A percentile compares a stretch with the other conserved stretches of the same genome.
These are phyloP conservation scores for Stenichneumon culpator DNA, from an alignment of 2,888 invertebrate species.

Conservation along the genomic window DNA sequence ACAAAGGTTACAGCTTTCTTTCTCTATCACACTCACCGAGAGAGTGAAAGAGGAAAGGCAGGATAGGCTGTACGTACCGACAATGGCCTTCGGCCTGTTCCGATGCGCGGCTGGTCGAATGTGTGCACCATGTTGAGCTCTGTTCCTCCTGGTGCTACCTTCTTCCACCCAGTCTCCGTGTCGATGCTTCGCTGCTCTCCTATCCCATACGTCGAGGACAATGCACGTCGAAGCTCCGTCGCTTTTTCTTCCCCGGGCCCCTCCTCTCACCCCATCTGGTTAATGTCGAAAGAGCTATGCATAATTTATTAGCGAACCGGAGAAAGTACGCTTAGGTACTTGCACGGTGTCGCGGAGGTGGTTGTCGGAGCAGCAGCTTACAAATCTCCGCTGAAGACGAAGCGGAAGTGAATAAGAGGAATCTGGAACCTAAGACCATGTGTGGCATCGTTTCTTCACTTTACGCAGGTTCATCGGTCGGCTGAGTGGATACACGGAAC, in stretches of 20 bases:
- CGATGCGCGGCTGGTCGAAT: constrained; percentile 13
- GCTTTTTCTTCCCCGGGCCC: constrained; percentile 21
- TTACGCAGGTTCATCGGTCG: background rate
- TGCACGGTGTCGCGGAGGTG: constrained; percentile 15
- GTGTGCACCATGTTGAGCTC: constrained; percentile 44
- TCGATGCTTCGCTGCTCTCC: constrained; percentile 17
- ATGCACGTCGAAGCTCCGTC: constrained; percentile 46
- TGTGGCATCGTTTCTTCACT: background rate
- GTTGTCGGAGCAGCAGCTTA: background rate
- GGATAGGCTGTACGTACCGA: constrained; percentile 65
- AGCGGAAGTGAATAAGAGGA: background rate
- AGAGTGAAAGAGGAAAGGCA: constrained; percentile 37
- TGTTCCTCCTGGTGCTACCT: constrained; percentile 41
- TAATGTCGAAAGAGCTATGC: constrained; percentile 79
- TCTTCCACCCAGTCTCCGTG: constrained; percentile 32
- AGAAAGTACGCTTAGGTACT: constrained; percentile 13
- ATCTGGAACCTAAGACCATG: background rate
- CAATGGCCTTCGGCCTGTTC: constrained; percentile 73
- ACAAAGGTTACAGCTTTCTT: constrained; percentile 77
- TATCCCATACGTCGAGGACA: constrained; percentile 47
- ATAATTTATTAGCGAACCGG: constrained; percentile 76
- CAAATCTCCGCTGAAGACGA: constrained; percentile 5
- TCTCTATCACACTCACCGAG: constrained; percentile 35
- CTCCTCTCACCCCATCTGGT: constrained; percentile 47
- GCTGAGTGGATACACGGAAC: background rate